phyloP scores from a whole-genome alignment of 2,113 vertebrate species.

The Nesogale talazaci region DNA sequence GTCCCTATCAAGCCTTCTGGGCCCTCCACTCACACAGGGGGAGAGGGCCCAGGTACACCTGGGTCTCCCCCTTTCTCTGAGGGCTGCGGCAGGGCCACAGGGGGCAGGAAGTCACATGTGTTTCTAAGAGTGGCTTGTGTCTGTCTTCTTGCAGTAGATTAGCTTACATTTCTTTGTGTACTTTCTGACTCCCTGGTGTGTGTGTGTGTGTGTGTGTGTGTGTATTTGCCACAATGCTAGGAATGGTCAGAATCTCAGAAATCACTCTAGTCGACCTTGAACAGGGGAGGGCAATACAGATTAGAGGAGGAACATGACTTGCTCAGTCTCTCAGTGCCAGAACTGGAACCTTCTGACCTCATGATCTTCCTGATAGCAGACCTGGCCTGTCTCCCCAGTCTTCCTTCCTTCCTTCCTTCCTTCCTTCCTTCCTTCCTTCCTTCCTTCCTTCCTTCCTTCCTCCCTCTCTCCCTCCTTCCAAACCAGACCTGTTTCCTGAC shows the following conservation, averaged over 20 bases:
- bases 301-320: not conserved
- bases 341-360: not conserved
- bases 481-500: not conserved
- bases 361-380: not conserved
- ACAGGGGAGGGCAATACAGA: not conserved
- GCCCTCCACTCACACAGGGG: not conserved
- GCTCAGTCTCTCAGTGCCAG: not conserved
- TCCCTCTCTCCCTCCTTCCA: too few relatives aligned
- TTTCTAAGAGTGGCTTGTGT: not conserved
- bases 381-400: not conserved
- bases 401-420: too few relatives aligned
- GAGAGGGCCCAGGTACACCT: not conserved
- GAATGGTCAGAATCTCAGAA: not conserved
- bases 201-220: too few relatives aligned
- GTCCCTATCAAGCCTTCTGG: not conserved
- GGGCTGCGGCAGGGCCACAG: not conserved
- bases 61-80: not conserved
- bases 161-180: not conserved
- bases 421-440: too few relatives aligned
- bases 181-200: conserved; percentile 53
- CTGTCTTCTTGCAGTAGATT: conserved; percentile 14
- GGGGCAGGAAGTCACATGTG: not conserved
- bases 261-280: not conserved
- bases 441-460: too few relatives aligned
- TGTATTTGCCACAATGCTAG: conserved; percentile 61